Conservation (phyloP, 2,888 invertebrate species). For the Drosophila austrosaltans region DNA sequence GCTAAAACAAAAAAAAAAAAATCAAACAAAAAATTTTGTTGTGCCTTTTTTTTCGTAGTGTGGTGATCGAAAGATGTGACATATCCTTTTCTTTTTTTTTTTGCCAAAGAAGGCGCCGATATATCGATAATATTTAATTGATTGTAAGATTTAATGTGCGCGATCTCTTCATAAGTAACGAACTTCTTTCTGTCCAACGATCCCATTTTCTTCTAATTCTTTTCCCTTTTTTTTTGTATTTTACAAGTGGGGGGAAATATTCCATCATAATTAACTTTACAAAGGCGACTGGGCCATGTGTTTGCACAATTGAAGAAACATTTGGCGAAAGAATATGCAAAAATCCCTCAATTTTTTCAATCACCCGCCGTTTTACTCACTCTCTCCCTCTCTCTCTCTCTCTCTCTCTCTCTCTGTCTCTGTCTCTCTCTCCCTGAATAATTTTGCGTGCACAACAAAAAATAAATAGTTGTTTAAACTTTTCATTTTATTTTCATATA, state of each 20-base stretch:
- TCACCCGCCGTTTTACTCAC: slow-evolving; percentile 48
- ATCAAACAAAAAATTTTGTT: slow-evolving; percentile 3
- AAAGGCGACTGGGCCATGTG: slow-evolving; percentile 73
- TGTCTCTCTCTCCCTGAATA: background rate
- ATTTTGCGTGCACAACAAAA: slow-evolving; percentile 21
- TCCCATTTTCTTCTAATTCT: background rate
- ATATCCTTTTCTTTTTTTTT: slow-evolving; percentile 4
- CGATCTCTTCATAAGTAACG: background rate
- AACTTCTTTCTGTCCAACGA: background rate
- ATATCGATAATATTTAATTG: background rate
- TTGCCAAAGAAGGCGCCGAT: slow-evolving; percentile 11
- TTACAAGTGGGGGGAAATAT: background rate
- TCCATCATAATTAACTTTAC: slow-evolving; percentile 76
- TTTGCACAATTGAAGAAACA: slow-evolving; percentile 45
- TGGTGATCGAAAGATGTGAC: slow-evolving; percentile 42
- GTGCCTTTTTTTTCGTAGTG: slow-evolving; percentile 13
- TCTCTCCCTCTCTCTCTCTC: slow-evolving; percentile 23
- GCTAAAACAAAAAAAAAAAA: background rate
- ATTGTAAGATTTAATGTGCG: slow-evolving; percentile 26
- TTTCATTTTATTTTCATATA: slow-evolving; percentile 63
- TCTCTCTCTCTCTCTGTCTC: background rate
- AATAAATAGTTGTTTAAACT: slow-evolving; percentile 14
- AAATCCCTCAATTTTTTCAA: slow-evolving; percentile 43
- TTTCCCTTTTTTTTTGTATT: background rate
- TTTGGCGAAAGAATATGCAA: slow-evolving; percentile 34